Conservation (phyloP, 2,888 invertebrate species). For the Lithophane leautieri region DNA sequence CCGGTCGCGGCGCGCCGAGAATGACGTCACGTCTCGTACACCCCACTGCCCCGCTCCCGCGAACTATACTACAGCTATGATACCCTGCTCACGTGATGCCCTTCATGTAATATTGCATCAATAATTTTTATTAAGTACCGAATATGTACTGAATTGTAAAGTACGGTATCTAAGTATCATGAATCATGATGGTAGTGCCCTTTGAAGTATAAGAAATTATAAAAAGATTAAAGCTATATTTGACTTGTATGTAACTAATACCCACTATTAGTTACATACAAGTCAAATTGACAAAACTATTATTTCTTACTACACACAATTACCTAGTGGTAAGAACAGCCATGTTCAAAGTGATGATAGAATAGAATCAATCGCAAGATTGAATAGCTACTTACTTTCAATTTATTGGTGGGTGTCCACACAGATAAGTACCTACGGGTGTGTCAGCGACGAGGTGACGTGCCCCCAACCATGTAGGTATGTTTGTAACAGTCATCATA, state of each 20-base stretch:
- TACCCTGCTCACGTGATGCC: constrained; percentile 81
- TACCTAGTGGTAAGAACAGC: neutral
- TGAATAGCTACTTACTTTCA: constrained; percentile 14
- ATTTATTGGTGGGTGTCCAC: constrained; percentile 20
- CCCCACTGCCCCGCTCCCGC: constrained; percentile 64
- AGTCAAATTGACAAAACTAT: neutral
- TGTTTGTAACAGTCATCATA: constrained; percentile 43
- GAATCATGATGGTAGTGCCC: neutral
- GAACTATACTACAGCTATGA: constrained; percentile 41
- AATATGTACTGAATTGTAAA: constrained; percentile 20
- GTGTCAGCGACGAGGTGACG: constrained; percentile 71
- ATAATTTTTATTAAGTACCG: constrained; percentile 55
- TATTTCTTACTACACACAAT: neutral
- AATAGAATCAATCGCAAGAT: constrained; percentile 18
- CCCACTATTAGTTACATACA: too few relatives aligned
- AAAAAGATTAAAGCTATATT: neutral
- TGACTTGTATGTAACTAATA: neutral
- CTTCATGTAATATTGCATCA: constrained; percentile 80
- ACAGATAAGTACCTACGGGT: constrained; percentile 50
- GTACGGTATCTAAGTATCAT: constrained; percentile 12
- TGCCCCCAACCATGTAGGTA: constrained; percentile 71
- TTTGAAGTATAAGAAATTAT: neutral
- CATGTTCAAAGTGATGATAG: neutral
- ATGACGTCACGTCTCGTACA: constrained; percentile 80
- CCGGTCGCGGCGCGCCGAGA: constrained; percentile 61